Percentiles rank a stretch among this genome's conserved stretches.
phyloP scores from a whole-genome alignment of 2,797 vertebrate genomes.

The Pelodytes ibericus region DNA sequence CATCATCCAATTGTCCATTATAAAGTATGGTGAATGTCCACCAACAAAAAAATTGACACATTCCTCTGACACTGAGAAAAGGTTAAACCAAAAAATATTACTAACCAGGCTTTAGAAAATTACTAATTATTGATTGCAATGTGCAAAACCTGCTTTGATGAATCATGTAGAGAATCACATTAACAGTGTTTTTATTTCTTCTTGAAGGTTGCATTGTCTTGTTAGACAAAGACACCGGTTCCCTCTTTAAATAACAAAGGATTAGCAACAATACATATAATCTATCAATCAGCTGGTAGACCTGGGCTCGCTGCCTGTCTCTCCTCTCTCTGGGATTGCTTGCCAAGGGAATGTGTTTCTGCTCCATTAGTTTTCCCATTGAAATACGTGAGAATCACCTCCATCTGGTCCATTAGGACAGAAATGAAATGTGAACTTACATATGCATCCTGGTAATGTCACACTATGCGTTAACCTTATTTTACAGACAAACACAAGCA shows the following conservation, averaged over 20 bases:
- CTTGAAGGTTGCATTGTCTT: conserved; percentile 28
- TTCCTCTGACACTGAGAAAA: too few species aligned
- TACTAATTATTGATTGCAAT: conserved; percentile 4
- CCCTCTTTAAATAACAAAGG: conserved; percentile 31
- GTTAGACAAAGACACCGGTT: conserved; percentile 33
- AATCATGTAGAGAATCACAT: conserved; percentile 20
- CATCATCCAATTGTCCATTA: too few species aligned
- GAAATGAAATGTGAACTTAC: conserved; percentile 68
- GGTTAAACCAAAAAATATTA: too few species aligned
- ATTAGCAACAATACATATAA: conserved; percentile 53
- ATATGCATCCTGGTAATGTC: conserved; percentile 58
- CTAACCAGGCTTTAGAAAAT: conserved; percentile 18
- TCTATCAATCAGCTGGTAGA: conserved; percentile 53
- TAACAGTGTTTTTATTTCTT: conserved; percentile 11
- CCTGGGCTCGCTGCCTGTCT: conserved; percentile 55
- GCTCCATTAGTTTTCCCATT: conserved; percentile 64
- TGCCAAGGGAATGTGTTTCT: conserved; percentile 63
- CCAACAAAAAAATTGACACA: too few species aligned
- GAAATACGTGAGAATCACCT: conserved; percentile 64
- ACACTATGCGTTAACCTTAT: background rate
- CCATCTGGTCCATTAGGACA: conserved; percentile 59
- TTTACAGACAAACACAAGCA: too few species aligned
- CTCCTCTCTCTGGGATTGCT: conserved; percentile 43
- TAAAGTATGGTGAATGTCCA: too few species aligned
- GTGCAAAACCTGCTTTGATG: background rate